A percentile compares a stretch with the other conserved stretches of the same genome.
Conservation (phyloP, 2,888 invertebrate species). For the Dicyrtomina minuta region DNA sequence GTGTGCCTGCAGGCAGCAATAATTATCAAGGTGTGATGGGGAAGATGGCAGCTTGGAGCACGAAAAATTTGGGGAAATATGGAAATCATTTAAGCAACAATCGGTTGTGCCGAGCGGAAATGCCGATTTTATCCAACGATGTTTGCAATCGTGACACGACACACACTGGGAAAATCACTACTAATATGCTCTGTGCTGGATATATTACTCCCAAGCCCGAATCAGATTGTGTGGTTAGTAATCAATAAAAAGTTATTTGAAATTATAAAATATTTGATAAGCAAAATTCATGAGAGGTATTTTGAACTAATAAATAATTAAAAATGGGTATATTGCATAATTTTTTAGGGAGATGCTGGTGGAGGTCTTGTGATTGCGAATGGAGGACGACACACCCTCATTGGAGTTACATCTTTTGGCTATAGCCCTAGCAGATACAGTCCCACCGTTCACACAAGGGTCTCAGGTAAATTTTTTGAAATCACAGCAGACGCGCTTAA, state of each 20-base stretch:
- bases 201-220: conserved; percentile 36
- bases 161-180: conserved; percentile 35
- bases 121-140: conserved; percentile 46
- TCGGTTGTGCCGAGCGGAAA: conserved; percentile 40
- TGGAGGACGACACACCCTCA: conserved; percentile 44
- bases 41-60: conserved; percentile 29
- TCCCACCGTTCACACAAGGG: conserved; percentile 48
- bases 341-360: conserved; percentile 39
- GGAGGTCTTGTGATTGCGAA: conserved; percentile 41
- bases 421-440: conserved; percentile 43
- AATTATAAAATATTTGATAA: too few species aligned
- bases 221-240: conserved; percentile 16
- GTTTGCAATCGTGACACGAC: conserved; percentile 48
- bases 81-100: conserved; percentile 21
- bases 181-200: conserved; percentile 45
- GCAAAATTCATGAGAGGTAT: not conserved
- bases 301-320: not conserved
- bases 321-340: too few species aligned
- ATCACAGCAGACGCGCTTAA: not conserved
- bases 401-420: conserved; percentile 49
- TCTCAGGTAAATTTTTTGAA: conserved; percentile 35
- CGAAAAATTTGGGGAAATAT: not conserved
- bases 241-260: not conserved
- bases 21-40: conserved; percentile 24
- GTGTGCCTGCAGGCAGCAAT: conserved; percentile 45